Percentiles rank a stretch among this genome's conserved stretches.
Evolutionary conservation across 2,888 invertebrate genomes (phyloP).

Genomic region (Panzeria rudis): DNA sequence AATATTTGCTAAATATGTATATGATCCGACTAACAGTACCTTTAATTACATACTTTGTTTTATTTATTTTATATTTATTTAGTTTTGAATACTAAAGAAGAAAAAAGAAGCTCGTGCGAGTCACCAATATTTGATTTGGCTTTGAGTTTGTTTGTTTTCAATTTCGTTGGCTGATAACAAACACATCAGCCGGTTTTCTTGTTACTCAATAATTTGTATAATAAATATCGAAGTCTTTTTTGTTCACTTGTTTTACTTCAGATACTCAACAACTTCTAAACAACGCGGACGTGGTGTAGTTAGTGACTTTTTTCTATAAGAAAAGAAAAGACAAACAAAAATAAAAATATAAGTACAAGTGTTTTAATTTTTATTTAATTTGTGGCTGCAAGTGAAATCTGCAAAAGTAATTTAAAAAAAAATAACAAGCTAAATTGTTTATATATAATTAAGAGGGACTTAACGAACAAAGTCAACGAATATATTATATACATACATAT

Average conservation of each 20-base stretch:
- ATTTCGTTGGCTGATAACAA: slow-evolving; percentile 43
- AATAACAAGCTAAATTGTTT: slow-evolving; percentile 11
- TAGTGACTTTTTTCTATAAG: neutral
- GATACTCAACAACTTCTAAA: slow-evolving; percentile 61
- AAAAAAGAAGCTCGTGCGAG: slow-evolving; percentile 34
- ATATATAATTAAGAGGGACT: slow-evolving; percentile 16
- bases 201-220: slow-evolving; percentile 54
- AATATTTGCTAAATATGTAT: too few relatives aligned
- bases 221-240: slow-evolving; percentile 42
- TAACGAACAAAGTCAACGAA: neutral
- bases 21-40: too few relatives aligned
- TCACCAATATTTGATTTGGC: slow-evolving; percentile 26
- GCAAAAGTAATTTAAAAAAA: neutral
- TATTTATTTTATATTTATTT: too few relatives aligned
- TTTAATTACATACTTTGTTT: too few relatives aligned
- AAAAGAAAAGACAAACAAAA: slow-evolving; percentile 13
- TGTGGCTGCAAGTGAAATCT: slow-evolving; percentile 36
- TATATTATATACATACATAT: neutral
- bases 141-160: slow-evolving; percentile 41
- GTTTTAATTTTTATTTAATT: slow-evolving; percentile 9
- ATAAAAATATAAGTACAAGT: neutral
- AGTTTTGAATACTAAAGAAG: neutral
- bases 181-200: slow-evolving; percentile 56
- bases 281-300: slow-evolving; percentile 60
- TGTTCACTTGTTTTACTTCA: slow-evolving; percentile 42